A percentile compares a stretch with the other conserved stretches of the same genome.
These are phyloP conservation scores for Manis pentadactyla DNA, from an alignment of 2,797 vertebrate species.

Conservation along the genomic window DNA sequence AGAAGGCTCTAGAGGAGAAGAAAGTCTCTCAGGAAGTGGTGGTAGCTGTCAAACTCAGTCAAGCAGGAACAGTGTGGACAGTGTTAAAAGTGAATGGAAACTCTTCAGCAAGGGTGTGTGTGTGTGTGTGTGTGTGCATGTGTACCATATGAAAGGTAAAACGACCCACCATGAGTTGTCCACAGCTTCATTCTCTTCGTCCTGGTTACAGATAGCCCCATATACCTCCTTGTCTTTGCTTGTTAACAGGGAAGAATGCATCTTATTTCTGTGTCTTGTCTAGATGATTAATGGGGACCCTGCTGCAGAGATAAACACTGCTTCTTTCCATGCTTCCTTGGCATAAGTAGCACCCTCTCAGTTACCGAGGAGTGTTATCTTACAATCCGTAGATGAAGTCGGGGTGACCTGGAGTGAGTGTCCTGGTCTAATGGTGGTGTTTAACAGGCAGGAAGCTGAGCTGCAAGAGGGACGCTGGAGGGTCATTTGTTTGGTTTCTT, in stretches of 20 bases:
- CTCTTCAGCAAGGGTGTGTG: slow-evolving; percentile 82
- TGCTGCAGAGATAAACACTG: slow-evolving; percentile 83
- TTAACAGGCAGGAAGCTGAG: not conserved
- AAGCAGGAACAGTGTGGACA: slow-evolving; percentile 82
- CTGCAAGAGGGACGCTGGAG: not conserved
- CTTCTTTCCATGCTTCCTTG: slow-evolving; percentile 83
- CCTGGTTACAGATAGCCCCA: slow-evolving; percentile 63
- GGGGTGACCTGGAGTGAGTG: not conserved
- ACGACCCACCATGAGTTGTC: slow-evolving; percentile 75
- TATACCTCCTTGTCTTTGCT: slow-evolving; percentile 85
- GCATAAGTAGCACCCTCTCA: slow-evolving; percentile 85
- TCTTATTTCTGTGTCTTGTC: slow-evolving; percentile 85
- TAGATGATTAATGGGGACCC: slow-evolving; percentile 89
- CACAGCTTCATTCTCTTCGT: slow-evolving; percentile 66
- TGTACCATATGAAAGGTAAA: slow-evolving; percentile 79
- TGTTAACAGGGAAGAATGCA: slow-evolving; percentile 86
- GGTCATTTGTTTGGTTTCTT: not conserved
- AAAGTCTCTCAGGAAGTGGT: slow-evolving; percentile 72
- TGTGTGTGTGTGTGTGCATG: not conserved
- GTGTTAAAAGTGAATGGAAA: slow-evolving; percentile 80
- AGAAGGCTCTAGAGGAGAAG: slow-evolving; percentile 64
- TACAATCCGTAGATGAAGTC: slow-evolving; percentile 82
- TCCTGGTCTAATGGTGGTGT: not conserved
- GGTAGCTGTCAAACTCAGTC: slow-evolving; percentile 72
- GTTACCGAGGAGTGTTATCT: slow-evolving; percentile 79